phyloP scores from a whole-genome alignment of 2,113 vertebrate genomes.

The Eclectus roratus region DNA sequence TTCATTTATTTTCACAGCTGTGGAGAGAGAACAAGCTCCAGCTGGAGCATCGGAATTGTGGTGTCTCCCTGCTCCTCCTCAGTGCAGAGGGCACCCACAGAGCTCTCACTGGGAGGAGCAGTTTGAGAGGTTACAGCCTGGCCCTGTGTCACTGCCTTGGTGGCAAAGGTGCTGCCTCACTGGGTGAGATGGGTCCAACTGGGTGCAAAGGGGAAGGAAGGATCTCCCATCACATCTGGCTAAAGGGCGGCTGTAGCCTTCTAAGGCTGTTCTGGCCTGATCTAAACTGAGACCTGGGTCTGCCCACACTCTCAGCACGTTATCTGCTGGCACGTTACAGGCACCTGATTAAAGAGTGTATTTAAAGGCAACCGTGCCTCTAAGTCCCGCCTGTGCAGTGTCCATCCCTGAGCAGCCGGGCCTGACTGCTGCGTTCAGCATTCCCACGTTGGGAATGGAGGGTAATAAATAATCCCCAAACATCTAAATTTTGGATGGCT shows the following conservation, averaged over 20 bases:
- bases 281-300: not conserved
- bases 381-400: fast-evolving
- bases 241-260: not conserved
- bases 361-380: not conserved
- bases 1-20: not conserved
- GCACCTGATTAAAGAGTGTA: not conserved
- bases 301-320: not conserved
- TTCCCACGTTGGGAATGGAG: not conserved
- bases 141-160: not conserved
- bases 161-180: not conserved
- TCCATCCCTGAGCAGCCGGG: not conserved
- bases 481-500: not conserved
- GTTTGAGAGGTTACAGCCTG: not conserved
- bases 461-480: not conserved
- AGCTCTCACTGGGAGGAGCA: not conserved
- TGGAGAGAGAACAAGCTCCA: not conserved
- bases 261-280: not conserved
- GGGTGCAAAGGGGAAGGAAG: not conserved
- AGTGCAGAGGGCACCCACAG: not conserved
- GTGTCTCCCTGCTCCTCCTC: not conserved
- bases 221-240: not conserved
- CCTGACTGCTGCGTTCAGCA: not conserved
- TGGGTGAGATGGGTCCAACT: not conserved
- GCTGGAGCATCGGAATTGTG: fast-evolving
- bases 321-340: too few species aligned